Conservation (phyloP, 2,888 invertebrate genomes). For the Scrobipalpa costella region DNA sequence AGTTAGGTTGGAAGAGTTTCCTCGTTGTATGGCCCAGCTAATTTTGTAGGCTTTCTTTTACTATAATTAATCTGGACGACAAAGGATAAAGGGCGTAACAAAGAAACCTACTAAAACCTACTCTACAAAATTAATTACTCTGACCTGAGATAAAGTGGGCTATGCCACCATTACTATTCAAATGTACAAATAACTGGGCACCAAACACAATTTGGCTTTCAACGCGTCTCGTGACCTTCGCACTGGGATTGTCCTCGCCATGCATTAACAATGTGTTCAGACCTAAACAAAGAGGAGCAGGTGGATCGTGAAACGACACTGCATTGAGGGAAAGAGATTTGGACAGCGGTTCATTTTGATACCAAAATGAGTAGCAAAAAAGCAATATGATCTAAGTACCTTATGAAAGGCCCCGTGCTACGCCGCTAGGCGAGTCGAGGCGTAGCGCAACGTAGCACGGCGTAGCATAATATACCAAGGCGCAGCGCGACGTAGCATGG, state of each 20-base stretch:
- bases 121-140: neutral
- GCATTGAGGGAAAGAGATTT: neutral
- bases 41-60: too few relatives aligned
- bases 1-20: too few relatives aligned
- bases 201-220: conserved; percentile 25
- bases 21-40: too few relatives aligned
- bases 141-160: neutral
- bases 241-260: conserved; percentile 30
- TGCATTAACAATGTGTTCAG: conserved; percentile 64
- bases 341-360: neutral
- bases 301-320: conserved; percentile 49
- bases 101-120: neutral
- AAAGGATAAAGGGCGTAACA: too few relatives aligned
- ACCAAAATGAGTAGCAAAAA: too few relatives aligned
- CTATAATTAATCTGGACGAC: too few relatives aligned
- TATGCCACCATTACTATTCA: neutral
- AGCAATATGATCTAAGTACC: too few relatives aligned
- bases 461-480: too few relatives aligned
- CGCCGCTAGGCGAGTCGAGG: too few relatives aligned
- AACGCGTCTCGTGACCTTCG: conserved; percentile 37
- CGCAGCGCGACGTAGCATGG: too few relatives aligned
- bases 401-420: neutral
- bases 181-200: neutral
- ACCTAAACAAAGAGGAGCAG: conserved; percentile 69
- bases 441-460: too few relatives aligned